Conservation (phyloP, 2,113 vertebrate genomes). For the Lipotes vexillifer region DNA sequence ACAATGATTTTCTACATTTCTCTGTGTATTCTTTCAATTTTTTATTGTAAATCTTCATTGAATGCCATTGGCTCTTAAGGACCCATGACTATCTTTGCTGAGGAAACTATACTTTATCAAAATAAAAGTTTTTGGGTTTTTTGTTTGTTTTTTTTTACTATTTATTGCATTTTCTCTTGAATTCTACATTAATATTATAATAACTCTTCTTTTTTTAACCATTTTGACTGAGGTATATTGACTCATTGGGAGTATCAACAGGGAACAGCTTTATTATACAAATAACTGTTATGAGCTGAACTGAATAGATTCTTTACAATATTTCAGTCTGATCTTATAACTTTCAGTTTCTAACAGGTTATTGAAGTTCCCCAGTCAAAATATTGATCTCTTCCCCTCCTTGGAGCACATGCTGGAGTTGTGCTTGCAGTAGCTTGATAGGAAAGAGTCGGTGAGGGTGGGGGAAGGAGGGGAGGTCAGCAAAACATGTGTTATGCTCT, state of each 20-base stretch:
- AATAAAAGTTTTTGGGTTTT: not conserved
- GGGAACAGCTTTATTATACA: not conserved
- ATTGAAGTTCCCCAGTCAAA: not conserved
- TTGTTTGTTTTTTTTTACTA: not conserved
- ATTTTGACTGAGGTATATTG: slow-evolving; percentile 32
- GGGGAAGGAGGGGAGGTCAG: not conserved
- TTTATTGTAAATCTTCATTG: not conserved
- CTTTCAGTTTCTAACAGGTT: not conserved
- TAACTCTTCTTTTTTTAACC: not conserved
- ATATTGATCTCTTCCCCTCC: not conserved
- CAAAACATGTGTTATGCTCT: not conserved
- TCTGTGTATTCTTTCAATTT: not conserved
- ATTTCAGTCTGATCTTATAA: not conserved
- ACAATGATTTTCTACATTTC: not conserved
- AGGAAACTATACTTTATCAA: slow-evolving; percentile 17
- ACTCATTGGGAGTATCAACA: not conserved
- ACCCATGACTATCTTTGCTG: not conserved
- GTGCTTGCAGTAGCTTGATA: not conserved
- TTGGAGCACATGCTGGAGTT: not conserved
- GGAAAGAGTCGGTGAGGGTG: not conserved
- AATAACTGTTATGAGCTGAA: not conserved
- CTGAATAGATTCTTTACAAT: not conserved
- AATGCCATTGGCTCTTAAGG: not conserved
- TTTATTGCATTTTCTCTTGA: slow-evolving; percentile 8
- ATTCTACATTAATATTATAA: not conserved